Percentiles rank a stretch among this genome's conserved stretches.
These are phyloP conservation scores for Erithacus rubecula DNA, from an alignment of 2,797 vertebrate species.

Conservation along the genomic window DNA sequence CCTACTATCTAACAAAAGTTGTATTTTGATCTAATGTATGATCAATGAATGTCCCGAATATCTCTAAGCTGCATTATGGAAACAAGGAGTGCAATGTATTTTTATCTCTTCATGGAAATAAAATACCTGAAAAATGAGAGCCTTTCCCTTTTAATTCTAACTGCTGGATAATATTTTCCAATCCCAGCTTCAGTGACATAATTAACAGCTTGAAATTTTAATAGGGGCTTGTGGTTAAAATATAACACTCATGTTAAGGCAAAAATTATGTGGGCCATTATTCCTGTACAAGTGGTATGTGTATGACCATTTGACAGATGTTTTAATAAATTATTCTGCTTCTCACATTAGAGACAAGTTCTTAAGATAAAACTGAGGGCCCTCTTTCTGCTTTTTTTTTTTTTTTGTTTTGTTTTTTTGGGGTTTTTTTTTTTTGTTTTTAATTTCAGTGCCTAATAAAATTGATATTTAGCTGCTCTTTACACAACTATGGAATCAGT, in stretches of 20 bases:
- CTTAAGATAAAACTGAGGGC: background rate
- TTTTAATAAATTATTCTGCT: conserved; percentile 13
- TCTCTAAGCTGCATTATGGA: background rate
- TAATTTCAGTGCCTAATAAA: background rate
- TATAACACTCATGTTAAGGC: background rate
- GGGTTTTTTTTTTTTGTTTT: background rate
- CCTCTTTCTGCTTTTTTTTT: background rate
- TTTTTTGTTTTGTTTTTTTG: background rate
- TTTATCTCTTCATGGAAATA: conserved; percentile 24
- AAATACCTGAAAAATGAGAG: background rate
- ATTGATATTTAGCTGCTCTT: background rate
- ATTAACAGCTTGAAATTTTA: conserved; percentile 58
- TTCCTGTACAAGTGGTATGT: conserved; percentile 38
- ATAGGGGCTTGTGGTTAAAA: conserved; percentile 19
- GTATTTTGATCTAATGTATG: background rate
- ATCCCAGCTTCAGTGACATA: conserved; percentile 3
- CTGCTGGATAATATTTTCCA: conserved; percentile 60
- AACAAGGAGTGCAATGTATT: background rate
- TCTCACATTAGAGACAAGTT: background rate
- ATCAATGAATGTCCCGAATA: background rate
- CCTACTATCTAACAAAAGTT: background rate
- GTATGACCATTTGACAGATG: conserved; percentile 15
- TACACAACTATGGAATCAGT: background rate
- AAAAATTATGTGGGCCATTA: conserved; percentile 16
- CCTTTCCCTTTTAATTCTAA: conserved; percentile 14